Percentiles rank a stretch among this genome's conserved stretches.
Conservation (phyloP, 2,113 vertebrate genomes). For the Saimiri boliviensis region DNA sequence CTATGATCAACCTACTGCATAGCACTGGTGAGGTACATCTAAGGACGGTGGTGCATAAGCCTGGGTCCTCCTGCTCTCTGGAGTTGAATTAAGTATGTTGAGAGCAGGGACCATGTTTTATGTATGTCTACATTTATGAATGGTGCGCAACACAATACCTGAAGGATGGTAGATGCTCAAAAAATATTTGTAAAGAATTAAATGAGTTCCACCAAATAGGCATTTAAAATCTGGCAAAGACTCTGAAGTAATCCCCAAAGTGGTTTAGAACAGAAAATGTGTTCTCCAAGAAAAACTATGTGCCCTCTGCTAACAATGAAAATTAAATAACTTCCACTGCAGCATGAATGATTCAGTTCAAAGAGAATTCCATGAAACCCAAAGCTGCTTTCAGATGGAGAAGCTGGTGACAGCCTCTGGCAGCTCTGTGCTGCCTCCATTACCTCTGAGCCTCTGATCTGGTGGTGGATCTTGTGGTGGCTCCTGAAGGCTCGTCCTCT, state of each 20-base stretch:
- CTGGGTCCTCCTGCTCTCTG: accelerated
- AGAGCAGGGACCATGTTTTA: accelerated
- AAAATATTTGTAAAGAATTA: neutral
- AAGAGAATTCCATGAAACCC: neutral
- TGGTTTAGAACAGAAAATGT: neutral
- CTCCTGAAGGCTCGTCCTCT: slow-evolving; percentile 84
- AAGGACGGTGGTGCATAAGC: accelerated
- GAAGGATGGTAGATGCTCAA: neutral
- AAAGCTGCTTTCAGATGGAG: neutral
- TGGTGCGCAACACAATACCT: neutral
- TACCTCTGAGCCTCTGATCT: slow-evolving; percentile 96
- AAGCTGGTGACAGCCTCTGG: neutral
- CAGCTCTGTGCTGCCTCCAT: neutral
- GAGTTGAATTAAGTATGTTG: accelerated
- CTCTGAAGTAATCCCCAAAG: neutral
- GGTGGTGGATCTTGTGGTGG: slow-evolving; percentile 91
- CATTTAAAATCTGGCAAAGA: neutral
- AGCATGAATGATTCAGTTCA: accelerated
- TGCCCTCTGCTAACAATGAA: neutral
- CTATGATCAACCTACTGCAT: accelerated
- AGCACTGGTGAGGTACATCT: accelerated
- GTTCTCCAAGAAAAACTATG: neutral
- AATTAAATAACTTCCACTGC: accelerated
- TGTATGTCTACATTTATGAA: accelerated
- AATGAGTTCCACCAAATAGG: neutral